Evolutionary conservation across 64 coral and sea anemone genomes (phyloP).

Genomic region (Astreopora myriophthalma): DNA sequence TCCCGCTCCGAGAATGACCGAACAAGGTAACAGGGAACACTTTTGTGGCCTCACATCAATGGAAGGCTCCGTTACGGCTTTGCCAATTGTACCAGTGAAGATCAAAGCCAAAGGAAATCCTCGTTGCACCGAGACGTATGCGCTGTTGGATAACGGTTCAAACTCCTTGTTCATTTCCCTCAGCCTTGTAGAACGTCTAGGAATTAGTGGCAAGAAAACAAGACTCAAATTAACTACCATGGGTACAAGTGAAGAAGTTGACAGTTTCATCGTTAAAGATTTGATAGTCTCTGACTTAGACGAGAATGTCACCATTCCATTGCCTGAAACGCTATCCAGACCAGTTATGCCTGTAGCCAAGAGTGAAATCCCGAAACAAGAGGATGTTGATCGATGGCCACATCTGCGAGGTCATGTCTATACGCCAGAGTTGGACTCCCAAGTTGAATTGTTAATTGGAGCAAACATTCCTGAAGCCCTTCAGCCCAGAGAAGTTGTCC

Average conservation of each 20-base stretch:
- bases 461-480: too few relatives aligned
- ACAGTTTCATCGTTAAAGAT: too few relatives aligned
- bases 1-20: too few relatives aligned
- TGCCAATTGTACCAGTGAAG: too few relatives aligned
- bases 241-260: too few relatives aligned
- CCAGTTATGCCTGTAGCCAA: constrained; percentile 5
- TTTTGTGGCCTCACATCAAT: too few relatives aligned
- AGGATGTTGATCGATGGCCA: constrained; percentile 36
- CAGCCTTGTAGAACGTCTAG: not conserved
- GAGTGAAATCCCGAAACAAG: constrained; percentile 31
- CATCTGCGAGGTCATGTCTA: not conserved
- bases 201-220: not conserved
- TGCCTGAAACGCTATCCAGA: constrained; percentile 10
- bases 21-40: not conserved
- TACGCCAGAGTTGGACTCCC: too few relatives aligned
- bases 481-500: not conserved
- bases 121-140: too few relatives aligned
- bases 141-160: too few relatives aligned
- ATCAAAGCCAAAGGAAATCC: too few relatives aligned
- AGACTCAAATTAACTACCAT: constrained; percentile 13
- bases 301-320: not conserved
- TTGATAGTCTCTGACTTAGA: constrained; percentile 14
- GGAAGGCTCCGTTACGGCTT: too few relatives aligned
- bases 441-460: too few relatives aligned
- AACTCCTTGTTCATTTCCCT: not conserved